Conservation (phyloP, 2,113 vertebrate genomes). For the Calonectris borealis region DNA sequence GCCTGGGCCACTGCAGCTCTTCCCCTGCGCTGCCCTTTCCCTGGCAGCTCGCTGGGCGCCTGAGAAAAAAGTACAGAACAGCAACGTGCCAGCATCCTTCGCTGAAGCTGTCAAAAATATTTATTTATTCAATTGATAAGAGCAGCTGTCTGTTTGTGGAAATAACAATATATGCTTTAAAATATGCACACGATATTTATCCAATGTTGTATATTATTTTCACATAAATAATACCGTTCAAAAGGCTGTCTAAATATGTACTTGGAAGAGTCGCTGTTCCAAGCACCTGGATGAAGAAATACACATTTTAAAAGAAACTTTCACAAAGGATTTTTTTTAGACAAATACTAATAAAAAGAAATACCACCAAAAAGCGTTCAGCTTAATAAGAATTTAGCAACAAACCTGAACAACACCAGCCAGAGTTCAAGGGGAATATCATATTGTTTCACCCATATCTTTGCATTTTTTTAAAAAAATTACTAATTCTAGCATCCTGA, state of each 20-base stretch:
- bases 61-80: not conserved
- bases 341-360: not conserved
- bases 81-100: not conserved
- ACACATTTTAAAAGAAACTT: not conserved
- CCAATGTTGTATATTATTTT: not conserved
- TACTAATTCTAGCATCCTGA: not conserved
- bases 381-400: not conserved
- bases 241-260: not conserved
- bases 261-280: not conserved
- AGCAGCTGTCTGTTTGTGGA: not conserved
- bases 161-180: not conserved
- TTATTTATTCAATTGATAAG: not conserved
- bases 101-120: not conserved
- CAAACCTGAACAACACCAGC: not conserved
- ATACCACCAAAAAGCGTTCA: not conserved
- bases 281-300: not conserved
- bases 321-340: not conserved
- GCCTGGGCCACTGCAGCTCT: fast-evolving
- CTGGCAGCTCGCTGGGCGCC: fast-evolving
- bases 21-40: not conserved
- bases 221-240: not conserved
- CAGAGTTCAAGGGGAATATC: not conserved
- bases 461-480: not conserved
- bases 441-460: not conserved
- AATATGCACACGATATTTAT: not conserved